Percentiles rank a stretch among this genome's conserved stretches.
These are phyloP conservation scores for Catajapyx aquilonaris DNA, from an alignment of 1,140 invertebrate species.

Conservation along the genomic window DNA sequence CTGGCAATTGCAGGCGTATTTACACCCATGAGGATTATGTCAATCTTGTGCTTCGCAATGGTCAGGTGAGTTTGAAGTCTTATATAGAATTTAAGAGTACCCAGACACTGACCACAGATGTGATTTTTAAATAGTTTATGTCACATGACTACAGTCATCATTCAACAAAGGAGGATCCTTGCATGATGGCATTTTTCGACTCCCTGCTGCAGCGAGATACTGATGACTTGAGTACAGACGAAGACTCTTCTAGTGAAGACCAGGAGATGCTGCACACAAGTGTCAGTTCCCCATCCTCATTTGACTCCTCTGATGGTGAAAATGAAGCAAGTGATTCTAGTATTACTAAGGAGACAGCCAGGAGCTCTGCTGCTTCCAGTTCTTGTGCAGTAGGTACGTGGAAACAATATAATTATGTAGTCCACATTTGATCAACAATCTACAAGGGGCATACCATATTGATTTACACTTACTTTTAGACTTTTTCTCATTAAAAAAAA, in stretches of 20 bases:
- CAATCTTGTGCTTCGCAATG: slow-evolving; percentile 52
- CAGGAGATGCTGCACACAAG: no score
- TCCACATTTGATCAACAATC: no score
- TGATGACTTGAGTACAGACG: slow-evolving; percentile 39
- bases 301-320: no score
- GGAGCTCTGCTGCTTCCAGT: no score
- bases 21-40: slow-evolving; percentile 75
- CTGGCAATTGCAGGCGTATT: slow-evolving; percentile 46
- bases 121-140: slow-evolving; percentile 29
- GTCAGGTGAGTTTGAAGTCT: slow-evolving; percentile 27
- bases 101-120: background rate
- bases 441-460: no score
- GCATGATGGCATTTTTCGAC: slow-evolving; percentile 94
- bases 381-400: no score
- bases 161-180: slow-evolving; percentile 68
- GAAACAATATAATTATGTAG: no score
- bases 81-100: background rate
- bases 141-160: slow-evolving; percentile 60
- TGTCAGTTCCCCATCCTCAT: no score
- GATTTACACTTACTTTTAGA: no score
- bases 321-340: no score
- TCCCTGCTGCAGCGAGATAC: slow-evolving; percentile 75
- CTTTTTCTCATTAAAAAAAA: no score
- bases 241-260: slow-evolving; percentile 11
- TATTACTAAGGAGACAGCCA: no score